Evolutionary conservation across 2,888 invertebrate species (phyloP), one percentile per base, ranked within the genome.

Genomic region (Capitulum mitella): DNA sequence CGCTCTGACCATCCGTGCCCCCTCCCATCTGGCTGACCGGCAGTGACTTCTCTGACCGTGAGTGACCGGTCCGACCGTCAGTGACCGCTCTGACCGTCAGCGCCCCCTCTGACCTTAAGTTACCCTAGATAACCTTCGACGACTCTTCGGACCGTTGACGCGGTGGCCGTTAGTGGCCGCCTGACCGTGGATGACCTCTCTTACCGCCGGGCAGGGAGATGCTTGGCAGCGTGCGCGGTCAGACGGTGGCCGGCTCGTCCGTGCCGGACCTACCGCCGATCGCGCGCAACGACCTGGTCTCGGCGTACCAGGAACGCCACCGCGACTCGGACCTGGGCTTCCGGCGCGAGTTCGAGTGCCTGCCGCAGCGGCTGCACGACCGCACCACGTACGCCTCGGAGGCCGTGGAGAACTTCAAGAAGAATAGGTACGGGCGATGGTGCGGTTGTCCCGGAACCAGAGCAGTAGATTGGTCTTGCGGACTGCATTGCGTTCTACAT

Each of bases 371-470:
- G 81, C 95, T 93, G 86, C 90, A 91, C 74, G 95, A 95, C 85
- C 89, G 95, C 37, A 94, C 94, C 0, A 93, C 94, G 0, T 90
- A 93, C 84, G 92, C 94, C 16, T 94, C 95, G 0, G 95, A 95
- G 84, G 89, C 92, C 0, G 89, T 94, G 61, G 95, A 95, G 85
- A 95, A 95, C 86, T 88, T 92, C 26, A 90, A 91, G 82, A 95
- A 95, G 88, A 95, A 96, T 88, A 89, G 95, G n/a, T 95, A 95
- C 85, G n/a, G n/a, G n/a, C n/a, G n/a, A n/a, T n/a, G n/a, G n/a
- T n/a, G n/a, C n/a, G n/a, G n/a, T n/a, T n/a, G n/a, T n/a, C n/a
- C n/a, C n/a, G n/a, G n/a, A n/a, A n/a, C n/a, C n/a, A n/a, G n/a
- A n/a, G n/a, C n/a, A n/a, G n/a, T n/a, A n/a, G n/a, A n/a, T n/a